Evolutionary conservation across 2,797 vertebrate genomes (phyloP), one percentile per base, ranked within the genome.

Genomic region (Clarias laeviceps): DNA sequence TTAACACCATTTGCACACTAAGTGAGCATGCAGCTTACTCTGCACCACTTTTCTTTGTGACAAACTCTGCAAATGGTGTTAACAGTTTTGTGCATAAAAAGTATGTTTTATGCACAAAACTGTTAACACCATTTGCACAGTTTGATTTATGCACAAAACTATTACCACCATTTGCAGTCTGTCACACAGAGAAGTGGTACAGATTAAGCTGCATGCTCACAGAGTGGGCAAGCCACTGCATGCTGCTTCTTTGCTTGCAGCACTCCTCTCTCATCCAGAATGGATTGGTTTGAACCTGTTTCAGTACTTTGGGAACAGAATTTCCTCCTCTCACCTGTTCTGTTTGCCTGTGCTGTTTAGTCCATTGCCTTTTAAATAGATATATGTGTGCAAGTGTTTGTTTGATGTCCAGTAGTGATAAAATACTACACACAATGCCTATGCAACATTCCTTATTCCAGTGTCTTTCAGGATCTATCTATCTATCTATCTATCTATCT

Each of bases 271-370:
- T 82, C 84, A 85, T 80, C 70, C 57, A 88, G 57, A 40, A 70
- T 79, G 82, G 84, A 87, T 92, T 82, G 45, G 91, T 87, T 84
- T 69, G 65, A 80, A 89, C 90, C 86, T 89, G 90, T 88, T 85
- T 86, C 17, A 76, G 54, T 61, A 29, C 40, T 83, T 83, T 85
- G 83, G 29, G 68, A 78, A 82, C 70, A 8, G 4, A 20, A 20
- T 29, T 69, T n/a, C 1, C 64, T 11, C 66, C 12, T 34, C 20
- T 34, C 27, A 79, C 37, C 64, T 68, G 20, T 65, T 57, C 1
- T 37, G 12, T 62, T 69, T 8, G 27, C 17, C 15, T 50, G 14
- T 45, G n/a, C 29, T n/a, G 34, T 34, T 79, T 20, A 12, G 61
- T 80, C 34, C 15, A 64, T 27, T 80, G 4, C 32, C 5, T 59